These are phyloP conservation scores for Axis porcinus DNA, from an alignment of 2,113 vertebrate species.

Conservation along the genomic window DNA sequence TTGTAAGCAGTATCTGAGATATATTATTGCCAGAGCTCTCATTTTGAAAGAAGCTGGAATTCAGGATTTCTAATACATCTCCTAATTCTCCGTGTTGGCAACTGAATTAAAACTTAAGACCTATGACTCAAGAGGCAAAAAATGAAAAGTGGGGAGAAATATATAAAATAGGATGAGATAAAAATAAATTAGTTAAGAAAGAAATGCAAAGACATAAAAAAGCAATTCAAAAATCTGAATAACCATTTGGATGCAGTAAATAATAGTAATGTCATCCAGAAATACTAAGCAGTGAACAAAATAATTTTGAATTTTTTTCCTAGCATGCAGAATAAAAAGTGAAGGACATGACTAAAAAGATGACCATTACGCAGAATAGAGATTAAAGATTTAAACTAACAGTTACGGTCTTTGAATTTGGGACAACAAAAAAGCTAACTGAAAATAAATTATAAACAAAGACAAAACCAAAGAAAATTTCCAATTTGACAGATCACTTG, in stretches of 20 bases:
- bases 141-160: not conserved
- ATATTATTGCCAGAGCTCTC: not conserved
- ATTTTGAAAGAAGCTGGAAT: not conserved
- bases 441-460: not conserved
- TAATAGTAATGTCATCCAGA: not conserved
- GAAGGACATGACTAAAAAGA: not conserved
- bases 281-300: not conserved
- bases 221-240: not conserved
- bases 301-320: not conserved
- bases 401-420: not conserved
- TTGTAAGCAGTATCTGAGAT: not conserved
- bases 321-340: not conserved
- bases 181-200: not conserved
- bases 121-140: not conserved
- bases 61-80: not conserved
- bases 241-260: not conserved
- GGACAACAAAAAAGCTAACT: not conserved
- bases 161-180: not conserved
- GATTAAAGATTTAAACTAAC: not conserved
- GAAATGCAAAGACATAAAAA: not conserved
- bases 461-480: not conserved
- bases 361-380: not conserved
- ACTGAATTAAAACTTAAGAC: not conserved
- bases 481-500: not conserved
- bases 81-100: not conserved